Base-by-base conservation (phyloP, 2,797 vertebrate genomes). In the Clarias pachynema region DNA sequence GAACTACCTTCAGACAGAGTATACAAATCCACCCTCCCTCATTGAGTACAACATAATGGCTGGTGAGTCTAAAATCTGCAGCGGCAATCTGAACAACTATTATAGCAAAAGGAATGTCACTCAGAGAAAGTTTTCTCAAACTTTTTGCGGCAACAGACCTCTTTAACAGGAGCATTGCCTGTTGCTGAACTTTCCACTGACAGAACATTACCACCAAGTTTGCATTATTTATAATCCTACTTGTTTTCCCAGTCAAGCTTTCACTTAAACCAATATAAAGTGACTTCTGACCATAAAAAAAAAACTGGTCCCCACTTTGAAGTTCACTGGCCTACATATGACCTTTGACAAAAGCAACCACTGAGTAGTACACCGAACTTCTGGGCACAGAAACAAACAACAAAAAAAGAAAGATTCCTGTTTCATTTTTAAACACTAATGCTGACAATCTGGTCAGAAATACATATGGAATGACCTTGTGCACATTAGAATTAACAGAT, bases 1-100 rank as follows among this genome's bases (percentile, higher is more conserved):
- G 89, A 86, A 84, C 91, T 63, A 79, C 88, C 86, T 75, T 69
- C 86, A 89, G 14, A 62, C 57, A 63, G 24, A 77, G 83, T 84
- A 83, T 88, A 86, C 26, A 62, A 8, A 85, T 88, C 89, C 84
- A 83, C 89, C 88, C 87, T 90, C 88, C 85, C 88, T 91, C 16
- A 53, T 20, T 34, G 63, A 78, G 75, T 15, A 94, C 92, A 94
- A 94, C 88, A 80, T 89, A 88, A 81, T 75, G 0, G 79, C 78
- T 83, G 80, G 66, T 86, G 89, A 40, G 53, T 74, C 44, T 31
- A 12, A 80, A n/a, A 2, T 73, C 22, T 75, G n/a, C 9, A 53
- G 68, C 34, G 59, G 2, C 15, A 62, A 37, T 72, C 26, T 44
- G 20, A 44, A 59, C n/a, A 60, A 77, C 77, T 16, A 34, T 18